Evolutionary conservation across 2,888 invertebrate species (phyloP), one percentile per base, ranked within the genome.

Genomic region (Euzetes globulus): DNA sequence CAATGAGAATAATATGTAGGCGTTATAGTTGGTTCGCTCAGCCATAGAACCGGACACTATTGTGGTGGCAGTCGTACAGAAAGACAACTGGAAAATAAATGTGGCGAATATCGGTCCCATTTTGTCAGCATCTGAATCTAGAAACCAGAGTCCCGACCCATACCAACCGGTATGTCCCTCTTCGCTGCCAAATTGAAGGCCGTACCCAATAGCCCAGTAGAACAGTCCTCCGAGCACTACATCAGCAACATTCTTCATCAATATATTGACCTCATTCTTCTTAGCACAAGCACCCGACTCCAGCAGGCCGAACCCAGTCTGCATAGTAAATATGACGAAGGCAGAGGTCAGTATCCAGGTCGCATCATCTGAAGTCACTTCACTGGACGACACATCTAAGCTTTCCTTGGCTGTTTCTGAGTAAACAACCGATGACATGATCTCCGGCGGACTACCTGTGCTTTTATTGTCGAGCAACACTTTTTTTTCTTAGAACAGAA

Each of bases 61-160:
- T 6, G 77, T 78, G 0, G 77, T 94, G 0, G 94, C 90, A 0
- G 91, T 91, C 0, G 94, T 94, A 0, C 94, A 92, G 79, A 94
- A 94, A 0, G 92, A 92, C 79, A 81, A 75, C 65, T 80, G 79
- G 77, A 83, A 83, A 25, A 82, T 80, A 77, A 82, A 83, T n/a
- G 80, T 80, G 1, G 82, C 80, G 76, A 80, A 83, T 17, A 79
- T 79, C 50, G 76, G 77, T 0, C 82, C 83, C 78, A 81, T 80
- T n/a, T 78, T 77, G 0, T 78, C 77, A 2, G 78, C 78, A 13
- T 81, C 79, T n/a, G 81, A 76, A 74, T 83, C 82, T 7, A 84
- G 81, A 25, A 82, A 80, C 77, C 83, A 84, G 75, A 81, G 80
- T 6, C 84, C 84, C 15, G 83, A 76, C 0, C 84, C 84, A 74